Evolutionary conservation across 1,140 invertebrate species (phyloP), one percentile per base, ranked within the genome.

Genomic region (Apolygus lucorum): DNA sequence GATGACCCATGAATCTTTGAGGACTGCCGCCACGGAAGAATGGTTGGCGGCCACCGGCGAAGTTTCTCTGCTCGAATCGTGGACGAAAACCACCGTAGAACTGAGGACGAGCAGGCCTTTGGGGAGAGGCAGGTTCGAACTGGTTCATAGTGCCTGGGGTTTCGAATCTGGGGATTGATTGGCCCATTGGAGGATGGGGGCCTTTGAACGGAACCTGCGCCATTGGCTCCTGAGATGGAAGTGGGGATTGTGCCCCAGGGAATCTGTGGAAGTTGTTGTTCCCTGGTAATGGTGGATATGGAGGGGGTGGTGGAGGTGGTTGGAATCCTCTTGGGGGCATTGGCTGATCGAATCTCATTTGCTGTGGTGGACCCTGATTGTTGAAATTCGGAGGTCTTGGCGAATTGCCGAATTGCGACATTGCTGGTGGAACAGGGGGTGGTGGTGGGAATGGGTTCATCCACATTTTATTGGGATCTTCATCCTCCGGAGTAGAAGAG

Each of bases 1-100:
- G 63, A 65, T 24, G 63, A n/a, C 26, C 26, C 1, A 27, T 22
- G 28, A 49, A 49, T 17, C 28, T 25, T 1, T 34, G 28, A 17
- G 66, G 66, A 13, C 66, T 73, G 25, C 77, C 75, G 22, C 77
- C 77, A 2, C 78, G 80, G 0, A 79, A 80, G 73, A 81, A 81
- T 66, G 81, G 80, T 2, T 81, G 75, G 24, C 78, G 71, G 78
- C 82, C 72, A 74, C 80, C 63, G 65, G 59, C 14, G 13, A 74
- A 70, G 63, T 79, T 78, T 68, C 78, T 80, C 1, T 17, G 4
- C 13, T 52, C 66, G 24, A 34, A 34, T 21, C 28, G 28, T 24
- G 0, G 66, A 1, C 66, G 4, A 1, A 34, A 1, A 8, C 28
- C 1, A n/a, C 21, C 17, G 26, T 17, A 4, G n/a, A 24, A 52